phyloP scores from a whole-genome alignment of 2,113 vertebrate species.

The crab-eating macaque (Macaca fascicularis) region DNA sequence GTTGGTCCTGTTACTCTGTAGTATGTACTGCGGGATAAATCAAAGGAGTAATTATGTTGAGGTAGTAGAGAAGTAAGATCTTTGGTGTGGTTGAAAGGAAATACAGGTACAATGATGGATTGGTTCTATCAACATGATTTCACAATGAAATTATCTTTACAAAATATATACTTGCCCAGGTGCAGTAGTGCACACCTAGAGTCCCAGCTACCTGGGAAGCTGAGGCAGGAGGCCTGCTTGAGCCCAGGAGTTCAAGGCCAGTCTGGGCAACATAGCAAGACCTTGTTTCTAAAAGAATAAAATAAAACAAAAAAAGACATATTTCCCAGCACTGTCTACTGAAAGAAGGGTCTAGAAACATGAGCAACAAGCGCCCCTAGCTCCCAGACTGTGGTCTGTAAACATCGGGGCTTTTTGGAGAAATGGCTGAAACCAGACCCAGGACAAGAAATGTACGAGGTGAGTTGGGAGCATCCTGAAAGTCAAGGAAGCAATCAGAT shows the following conservation, averaged over 20 bases:
- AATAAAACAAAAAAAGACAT: neutral
- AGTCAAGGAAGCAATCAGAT: neutral
- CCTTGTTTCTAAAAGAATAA: neutral
- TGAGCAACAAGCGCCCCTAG: rapidly evolving
- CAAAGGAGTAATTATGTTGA: neutral
- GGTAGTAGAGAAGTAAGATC: neutral
- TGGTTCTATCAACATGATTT: neutral
- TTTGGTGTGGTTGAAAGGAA: neutral
- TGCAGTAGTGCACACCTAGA: neutral
- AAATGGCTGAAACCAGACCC: neutral
- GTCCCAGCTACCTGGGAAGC: neutral
- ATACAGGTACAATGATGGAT: neutral
- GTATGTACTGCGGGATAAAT: neutral
- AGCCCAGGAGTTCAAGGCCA: neutral
- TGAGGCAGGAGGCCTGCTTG: neutral
- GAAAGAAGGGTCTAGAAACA: neutral
- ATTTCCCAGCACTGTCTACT: neutral
- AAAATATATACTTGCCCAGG: neutral
- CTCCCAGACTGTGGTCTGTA: neutral
- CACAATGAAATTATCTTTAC: neutral
- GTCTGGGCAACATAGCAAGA: neutral
- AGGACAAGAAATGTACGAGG: neutral
- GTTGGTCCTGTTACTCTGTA: neutral
- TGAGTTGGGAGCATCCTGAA: neutral
- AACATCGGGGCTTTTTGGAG: neutral